Evolutionary conservation across 2,797 vertebrate genomes (phyloP).

Genomic region (Enteromius treurensis): DNA sequence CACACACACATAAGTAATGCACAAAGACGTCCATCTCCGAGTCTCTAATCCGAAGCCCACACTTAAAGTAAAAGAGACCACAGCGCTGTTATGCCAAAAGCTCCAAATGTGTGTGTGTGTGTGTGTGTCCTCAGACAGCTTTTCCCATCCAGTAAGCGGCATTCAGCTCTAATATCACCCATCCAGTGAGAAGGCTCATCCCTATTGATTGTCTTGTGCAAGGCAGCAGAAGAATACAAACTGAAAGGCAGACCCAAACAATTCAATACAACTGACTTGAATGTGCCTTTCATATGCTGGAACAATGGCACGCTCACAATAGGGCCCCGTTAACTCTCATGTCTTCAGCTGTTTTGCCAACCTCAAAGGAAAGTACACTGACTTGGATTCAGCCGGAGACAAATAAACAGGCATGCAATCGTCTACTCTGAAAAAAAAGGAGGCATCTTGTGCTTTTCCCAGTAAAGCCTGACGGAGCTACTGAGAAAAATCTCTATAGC

Average conservation of each 20-base stretch:
- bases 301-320: constrained; percentile 77
- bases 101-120: constrained; percentile 43
- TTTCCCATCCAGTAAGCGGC: constrained; percentile 61
- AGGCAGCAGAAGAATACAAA: constrained; percentile 71
- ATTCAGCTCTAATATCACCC: constrained; percentile 79
- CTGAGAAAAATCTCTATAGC: constrained; percentile 31
- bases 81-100: constrained; percentile 45
- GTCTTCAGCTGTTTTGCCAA: constrained; percentile 72
- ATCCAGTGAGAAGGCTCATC: constrained; percentile 76
- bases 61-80: constrained; percentile 50
- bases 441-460: constrained; percentile 33
- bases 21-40: constrained; percentile 46
- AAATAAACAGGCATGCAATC: constrained; percentile 39
- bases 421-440: constrained; percentile 24
- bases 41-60: constrained; percentile 47
- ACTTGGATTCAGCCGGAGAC: constrained; percentile 60
- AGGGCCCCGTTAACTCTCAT: constrained; percentile 74
- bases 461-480: constrained; percentile 26
- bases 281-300: constrained; percentile 77
- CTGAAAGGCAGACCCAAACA: constrained; percentile 80
- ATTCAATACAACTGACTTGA: constrained; percentile 83
- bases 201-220: constrained; percentile 76
- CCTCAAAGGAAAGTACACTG: constrained; percentile 64
- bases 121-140: constrained; percentile 42
- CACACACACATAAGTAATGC: constrained; percentile 34